phyloP scores from a whole-genome alignment of 2,113 vertebrate genomes.

The Telmatochromis sp. region DNA sequence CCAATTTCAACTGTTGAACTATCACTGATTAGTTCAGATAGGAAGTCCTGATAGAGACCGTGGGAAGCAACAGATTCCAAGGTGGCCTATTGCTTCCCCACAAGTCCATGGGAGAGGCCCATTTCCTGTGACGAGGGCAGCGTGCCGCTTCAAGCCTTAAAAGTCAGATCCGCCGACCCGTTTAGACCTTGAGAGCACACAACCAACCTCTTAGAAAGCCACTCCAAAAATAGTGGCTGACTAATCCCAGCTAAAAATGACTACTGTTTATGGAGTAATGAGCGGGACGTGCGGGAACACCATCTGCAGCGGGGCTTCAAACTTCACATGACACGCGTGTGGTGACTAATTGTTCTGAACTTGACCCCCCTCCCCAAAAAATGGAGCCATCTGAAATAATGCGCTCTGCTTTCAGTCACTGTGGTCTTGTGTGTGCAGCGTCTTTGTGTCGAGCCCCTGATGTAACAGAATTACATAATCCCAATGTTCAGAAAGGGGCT shows the following conservation, averaged over 20 bases:
- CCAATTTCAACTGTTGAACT: background rate
- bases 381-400: background rate
- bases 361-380: background rate
- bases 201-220: constrained; percentile 1
- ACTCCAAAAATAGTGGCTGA: constrained; percentile 9
- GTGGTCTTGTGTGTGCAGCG: background rate
- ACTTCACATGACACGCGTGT: background rate
- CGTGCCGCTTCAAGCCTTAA: constrained; percentile 20
- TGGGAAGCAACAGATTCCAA: constrained; percentile 57
- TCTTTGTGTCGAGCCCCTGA: background rate
- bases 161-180: constrained; percentile 34
- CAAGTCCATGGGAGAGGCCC: constrained; percentile 30
- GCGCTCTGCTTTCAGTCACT: background rate
- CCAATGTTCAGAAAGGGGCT: background rate
- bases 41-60: constrained; percentile 30
- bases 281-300: constrained; percentile 2
- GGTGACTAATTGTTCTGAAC: background rate
- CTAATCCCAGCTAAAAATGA: background rate
- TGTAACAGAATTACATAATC: constrained; percentile 10
- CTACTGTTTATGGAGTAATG: constrained; percentile 19
- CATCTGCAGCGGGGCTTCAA: background rate
- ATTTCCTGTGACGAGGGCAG: constrained; percentile 43
- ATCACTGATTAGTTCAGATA: constrained; percentile 12
- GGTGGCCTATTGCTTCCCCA: constrained; percentile 38
- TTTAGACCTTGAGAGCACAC: constrained; percentile 44